phyloP scores from a whole-genome alignment of 2,113 vertebrate genomes.

The Sebastes fasciatus region DNA sequence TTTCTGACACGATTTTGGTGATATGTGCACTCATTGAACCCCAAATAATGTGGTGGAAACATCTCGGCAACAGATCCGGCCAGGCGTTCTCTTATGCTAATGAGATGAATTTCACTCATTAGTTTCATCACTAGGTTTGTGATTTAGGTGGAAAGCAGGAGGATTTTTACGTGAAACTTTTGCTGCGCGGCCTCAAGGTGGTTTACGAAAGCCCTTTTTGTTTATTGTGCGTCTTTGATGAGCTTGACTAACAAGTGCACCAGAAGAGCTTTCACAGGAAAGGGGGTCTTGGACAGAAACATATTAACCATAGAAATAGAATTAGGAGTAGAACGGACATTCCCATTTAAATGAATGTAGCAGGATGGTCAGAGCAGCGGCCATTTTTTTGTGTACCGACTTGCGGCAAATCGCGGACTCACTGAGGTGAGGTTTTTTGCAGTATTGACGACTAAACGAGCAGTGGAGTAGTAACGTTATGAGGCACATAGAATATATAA shows the following conservation, averaged over 20 bases:
- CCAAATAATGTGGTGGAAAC: conserved; percentile 35
- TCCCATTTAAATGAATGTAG: no score
- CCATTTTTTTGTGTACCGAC: no score
- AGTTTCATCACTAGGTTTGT: conserved; percentile 18
- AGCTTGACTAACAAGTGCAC: background rate
- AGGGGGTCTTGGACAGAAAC: background rate
- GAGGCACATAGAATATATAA: no score
- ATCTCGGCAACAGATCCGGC: conserved; percentile 22
- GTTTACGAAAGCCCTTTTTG: background rate
- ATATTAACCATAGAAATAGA: background rate
- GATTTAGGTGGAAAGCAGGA: background rate
- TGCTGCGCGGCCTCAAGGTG: background rate
- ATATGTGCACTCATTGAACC: conserved; percentile 38
- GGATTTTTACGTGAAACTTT: conserved; percentile 18
- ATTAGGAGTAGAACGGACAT: no score
- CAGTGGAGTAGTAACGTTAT: no score
- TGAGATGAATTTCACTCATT: conserved; percentile 19
- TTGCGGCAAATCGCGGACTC: no score
- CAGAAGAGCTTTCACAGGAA: conserved; percentile 4
- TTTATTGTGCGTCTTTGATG: background rate
- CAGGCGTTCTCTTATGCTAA: conserved; percentile 13
- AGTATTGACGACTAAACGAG: no score
- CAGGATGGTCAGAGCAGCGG: no score
- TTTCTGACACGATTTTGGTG: conserved; percentile 22
- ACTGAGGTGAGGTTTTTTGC: no score